These are phyloP conservation scores for Mastomys natalensis DNA, from an alignment of 2,113 vertebrate genomes.

Conservation along the genomic window DNA sequence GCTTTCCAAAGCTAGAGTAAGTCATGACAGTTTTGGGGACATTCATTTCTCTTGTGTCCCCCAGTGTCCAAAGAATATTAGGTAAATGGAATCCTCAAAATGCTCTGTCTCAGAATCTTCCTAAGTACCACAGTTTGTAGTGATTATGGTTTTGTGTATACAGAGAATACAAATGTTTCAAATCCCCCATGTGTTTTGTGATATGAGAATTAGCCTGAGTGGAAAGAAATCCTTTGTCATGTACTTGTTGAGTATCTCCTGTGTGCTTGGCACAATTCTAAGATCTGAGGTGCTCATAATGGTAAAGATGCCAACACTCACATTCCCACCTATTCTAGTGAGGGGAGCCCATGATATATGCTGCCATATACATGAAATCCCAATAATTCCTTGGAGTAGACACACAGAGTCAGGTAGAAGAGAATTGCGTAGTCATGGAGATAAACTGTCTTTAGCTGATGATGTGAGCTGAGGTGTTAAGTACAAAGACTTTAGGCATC, in stretches of 20 bases:
- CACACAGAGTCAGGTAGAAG: background rate
- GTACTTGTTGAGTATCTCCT: background rate
- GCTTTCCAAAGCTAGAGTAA: background rate
- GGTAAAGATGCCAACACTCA: background rate
- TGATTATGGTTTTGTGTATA: background rate
- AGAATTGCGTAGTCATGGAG: rapidly evolving
- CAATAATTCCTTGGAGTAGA: no score
- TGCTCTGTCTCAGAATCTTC: background rate
- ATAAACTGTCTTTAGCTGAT: background rate
- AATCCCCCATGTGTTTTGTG: background rate
- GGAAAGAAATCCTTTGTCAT: background rate
- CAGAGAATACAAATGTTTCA: background rate
- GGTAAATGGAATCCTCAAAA: background rate
- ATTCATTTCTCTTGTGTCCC: background rate
- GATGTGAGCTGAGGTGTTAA: background rate
- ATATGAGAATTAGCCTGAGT: background rate
- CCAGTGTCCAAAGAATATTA: background rate
- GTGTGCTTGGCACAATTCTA: background rate
- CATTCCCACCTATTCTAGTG: background rate
- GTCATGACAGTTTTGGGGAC: background rate
- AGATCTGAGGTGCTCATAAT: background rate
- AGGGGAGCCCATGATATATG: background rate
- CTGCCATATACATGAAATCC: background rate
- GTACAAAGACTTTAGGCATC: background rate
- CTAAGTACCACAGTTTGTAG: background rate